These are phyloP conservation scores for Magallana gigas DNA, from an alignment of 1,140 invertebrate genomes.

Conservation along the genomic window DNA sequence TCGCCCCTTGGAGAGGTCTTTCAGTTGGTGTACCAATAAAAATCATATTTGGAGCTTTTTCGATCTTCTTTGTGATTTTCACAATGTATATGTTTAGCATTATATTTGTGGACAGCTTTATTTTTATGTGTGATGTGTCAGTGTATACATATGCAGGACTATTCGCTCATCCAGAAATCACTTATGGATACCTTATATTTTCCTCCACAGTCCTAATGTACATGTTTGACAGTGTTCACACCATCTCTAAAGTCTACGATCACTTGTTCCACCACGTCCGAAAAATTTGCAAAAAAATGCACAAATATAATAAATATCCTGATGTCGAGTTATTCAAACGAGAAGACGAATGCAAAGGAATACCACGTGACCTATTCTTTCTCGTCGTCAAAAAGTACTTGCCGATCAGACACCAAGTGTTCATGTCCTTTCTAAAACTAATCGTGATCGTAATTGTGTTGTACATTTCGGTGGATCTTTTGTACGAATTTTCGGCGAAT, in stretches of 20 bases:
- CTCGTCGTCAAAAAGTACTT: constrained; percentile 31
- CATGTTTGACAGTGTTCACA: constrained; percentile 42
- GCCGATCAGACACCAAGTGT: constrained; percentile 44
- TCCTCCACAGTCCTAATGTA: constrained; percentile 45
- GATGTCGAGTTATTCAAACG: not conserved
- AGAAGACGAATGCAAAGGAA: constrained; percentile 42
- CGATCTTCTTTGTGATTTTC: constrained; percentile 29
- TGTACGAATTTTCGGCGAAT: constrained; percentile 43
- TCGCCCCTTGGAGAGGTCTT: not conserved
- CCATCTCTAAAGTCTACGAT: constrained; percentile 37
- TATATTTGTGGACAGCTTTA: constrained; percentile 53
- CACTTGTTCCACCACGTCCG: constrained; percentile 27
- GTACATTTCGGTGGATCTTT: constrained; percentile 47
- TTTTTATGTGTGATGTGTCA: constrained; percentile 46
- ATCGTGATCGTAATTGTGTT: constrained; percentile 36
- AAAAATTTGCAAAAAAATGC: constrained; percentile 39
- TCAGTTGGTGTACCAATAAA: not conserved
- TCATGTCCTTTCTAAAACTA: constrained; percentile 41
- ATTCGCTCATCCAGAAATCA: constrained; percentile 49
- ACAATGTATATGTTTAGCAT: constrained; percentile 52
- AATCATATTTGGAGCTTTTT: not conserved
- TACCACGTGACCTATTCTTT: constrained; percentile 42
- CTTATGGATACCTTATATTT: constrained; percentile 52
- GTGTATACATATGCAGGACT: constrained; percentile 56
- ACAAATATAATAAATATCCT: not conserved